A percentile compares a stretch with the other conserved stretches of the same genome.
Evolutionary conservation across 2,797 vertebrate genomes (phyloP).

Genomic region (Sylvilagus floridanus): DNA sequence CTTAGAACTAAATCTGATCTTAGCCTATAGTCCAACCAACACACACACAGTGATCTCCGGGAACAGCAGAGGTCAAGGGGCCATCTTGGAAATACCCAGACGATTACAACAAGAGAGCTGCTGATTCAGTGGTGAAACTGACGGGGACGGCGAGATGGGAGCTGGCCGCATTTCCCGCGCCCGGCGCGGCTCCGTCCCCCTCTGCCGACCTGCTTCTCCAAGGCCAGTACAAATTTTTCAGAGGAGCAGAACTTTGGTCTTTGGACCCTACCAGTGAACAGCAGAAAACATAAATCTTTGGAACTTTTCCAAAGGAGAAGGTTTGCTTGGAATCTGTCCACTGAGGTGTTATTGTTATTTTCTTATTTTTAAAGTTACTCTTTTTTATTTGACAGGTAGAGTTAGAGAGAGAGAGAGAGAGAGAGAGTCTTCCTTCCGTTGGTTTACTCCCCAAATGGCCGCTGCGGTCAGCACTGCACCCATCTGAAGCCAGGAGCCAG

Average conservation of each 20-base stretch:
- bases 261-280: conserved; percentile 41
- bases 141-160: conserved; percentile 27
- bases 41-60: background rate
- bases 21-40: conserved; percentile 14
- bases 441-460: too few relatives aligned
- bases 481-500: too few relatives aligned
- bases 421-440: too few relatives aligned
- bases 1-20: conserved; percentile 34
- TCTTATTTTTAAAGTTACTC: background rate
- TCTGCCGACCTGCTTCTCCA: background rate
- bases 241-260: conserved; percentile 38
- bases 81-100: background rate
- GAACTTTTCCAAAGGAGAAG: background rate
- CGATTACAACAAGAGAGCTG: conserved; percentile 2
- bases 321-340: conserved; percentile 16
- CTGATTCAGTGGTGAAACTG: conserved; percentile 41
- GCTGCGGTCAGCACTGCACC: too few relatives aligned
- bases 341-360: background rate
- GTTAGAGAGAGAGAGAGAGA: too few relatives aligned
- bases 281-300: conserved; percentile 42
- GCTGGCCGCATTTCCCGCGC: conserved; percentile 30
- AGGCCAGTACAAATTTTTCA: conserved; percentile 56
- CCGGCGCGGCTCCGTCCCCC: background rate
- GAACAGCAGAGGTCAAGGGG: conserved; percentile 49
- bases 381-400: too few relatives aligned